Evolutionary conservation across 2,888 invertebrate genomes (phyloP).

Genomic region (Papilio demoleus): DNA sequence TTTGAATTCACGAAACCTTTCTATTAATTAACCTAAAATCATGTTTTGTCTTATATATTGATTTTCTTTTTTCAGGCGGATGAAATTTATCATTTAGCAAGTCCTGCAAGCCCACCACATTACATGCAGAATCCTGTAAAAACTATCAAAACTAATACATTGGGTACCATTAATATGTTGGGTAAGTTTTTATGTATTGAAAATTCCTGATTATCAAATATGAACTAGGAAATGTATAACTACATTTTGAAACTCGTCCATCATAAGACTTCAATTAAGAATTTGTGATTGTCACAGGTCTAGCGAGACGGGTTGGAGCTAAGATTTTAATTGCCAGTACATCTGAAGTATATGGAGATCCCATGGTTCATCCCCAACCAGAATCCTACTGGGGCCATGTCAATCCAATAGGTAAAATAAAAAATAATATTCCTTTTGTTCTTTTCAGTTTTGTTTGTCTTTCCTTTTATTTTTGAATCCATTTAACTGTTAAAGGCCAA

Average conservation of each 20-base stretch:
- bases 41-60: background rate
- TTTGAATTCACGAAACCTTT: background rate
- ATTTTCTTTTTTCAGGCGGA: slow-evolving; percentile 85
- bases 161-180: slow-evolving; percentile 97
- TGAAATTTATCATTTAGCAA: slow-evolving; percentile 99
- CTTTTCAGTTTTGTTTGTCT: too few relatives aligned
- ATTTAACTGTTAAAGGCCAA: too few relatives aligned
- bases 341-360: slow-evolving; percentile 99
- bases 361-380: slow-evolving; percentile 98
- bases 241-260: background rate
- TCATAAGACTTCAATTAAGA: too few relatives aligned
- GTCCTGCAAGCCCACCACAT: slow-evolving; percentile 99
- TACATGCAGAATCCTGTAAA: slow-evolving; percentile 99
- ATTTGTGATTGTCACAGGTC: slow-evolving; percentile 85
- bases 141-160: slow-evolving; percentile 99
- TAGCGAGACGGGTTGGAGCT: slow-evolving; percentile 96
- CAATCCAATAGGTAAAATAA: slow-evolving; percentile 91
- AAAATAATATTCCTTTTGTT: too few relatives aligned
- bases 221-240: background rate
- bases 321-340: slow-evolving; percentile 98
- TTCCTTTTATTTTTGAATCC: too few relatives aligned
- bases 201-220: background rate
- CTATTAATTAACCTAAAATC: background rate
- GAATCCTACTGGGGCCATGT: slow-evolving; percentile 99
- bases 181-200: slow-evolving; percentile 79